phyloP scores from a whole-genome alignment of 2,797 vertebrate genomes.

The Esox masquinongy region DNA sequence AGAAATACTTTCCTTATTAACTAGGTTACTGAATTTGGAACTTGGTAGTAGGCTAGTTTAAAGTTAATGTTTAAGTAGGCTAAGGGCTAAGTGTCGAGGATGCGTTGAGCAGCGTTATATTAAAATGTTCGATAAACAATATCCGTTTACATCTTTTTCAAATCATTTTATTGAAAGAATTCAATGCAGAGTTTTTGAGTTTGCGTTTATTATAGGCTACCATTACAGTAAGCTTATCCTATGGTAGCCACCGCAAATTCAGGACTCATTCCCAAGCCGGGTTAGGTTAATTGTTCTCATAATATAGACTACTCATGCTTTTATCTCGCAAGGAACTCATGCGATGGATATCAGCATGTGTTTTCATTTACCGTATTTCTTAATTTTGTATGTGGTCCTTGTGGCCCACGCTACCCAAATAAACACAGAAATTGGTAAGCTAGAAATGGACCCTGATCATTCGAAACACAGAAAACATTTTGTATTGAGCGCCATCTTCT shows the following conservation, averaged over 20 bases:
- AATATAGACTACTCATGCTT: neutral
- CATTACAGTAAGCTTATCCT: neutral
- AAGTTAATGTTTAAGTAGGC: neutral
- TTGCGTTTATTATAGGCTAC: neutral
- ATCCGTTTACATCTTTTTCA: neutral
- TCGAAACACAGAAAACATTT: constrained; percentile 27
- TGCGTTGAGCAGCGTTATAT: neutral
- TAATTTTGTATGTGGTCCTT: constrained; percentile 66
- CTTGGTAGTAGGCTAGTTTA: neutral
- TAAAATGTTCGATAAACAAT: neutral
- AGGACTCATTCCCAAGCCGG: neutral
- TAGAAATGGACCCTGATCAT: constrained; percentile 59
- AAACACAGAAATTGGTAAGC: constrained; percentile 65
- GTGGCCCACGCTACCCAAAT: constrained; percentile 71
- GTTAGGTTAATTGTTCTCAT: neutral
- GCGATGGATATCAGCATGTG: constrained; percentile 11
- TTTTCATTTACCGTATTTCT: constrained; percentile 11
- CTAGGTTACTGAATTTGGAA: neutral
- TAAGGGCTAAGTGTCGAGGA: neutral
- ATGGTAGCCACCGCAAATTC: neutral
- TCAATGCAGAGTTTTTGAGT: neutral
- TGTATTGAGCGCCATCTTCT: constrained; percentile 65
- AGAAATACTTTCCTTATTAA: neutral
- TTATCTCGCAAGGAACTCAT: neutral
- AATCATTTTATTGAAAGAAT: neutral